phyloP scores from a whole-genome alignment of 64 coral and sea anemone species.

The Porites lutea region DNA sequence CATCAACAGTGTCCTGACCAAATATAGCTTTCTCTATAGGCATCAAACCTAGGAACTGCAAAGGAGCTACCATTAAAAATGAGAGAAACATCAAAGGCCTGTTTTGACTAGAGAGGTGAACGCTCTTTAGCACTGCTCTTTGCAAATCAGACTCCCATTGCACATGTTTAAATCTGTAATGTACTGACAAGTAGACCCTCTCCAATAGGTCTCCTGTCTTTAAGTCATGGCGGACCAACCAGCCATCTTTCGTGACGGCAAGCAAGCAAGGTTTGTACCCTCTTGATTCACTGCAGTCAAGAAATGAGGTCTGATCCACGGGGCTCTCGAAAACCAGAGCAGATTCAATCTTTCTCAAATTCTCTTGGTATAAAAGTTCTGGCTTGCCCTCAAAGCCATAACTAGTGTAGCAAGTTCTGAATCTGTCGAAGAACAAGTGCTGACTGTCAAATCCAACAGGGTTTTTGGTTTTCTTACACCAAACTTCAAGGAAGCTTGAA shows the following conservation, averaged over 20 bases:
- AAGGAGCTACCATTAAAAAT: conserved; percentile 79
- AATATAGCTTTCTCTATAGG: conserved; percentile 75
- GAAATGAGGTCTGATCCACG: conserved; percentile 74
- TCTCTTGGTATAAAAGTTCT: conserved; percentile 69
- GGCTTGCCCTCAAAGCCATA: conserved; percentile 66
- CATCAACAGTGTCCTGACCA: conserved; percentile 83
- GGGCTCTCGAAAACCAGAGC: conserved; percentile 88
- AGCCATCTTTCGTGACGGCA: conserved; percentile 73
- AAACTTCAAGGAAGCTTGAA: conserved; percentile 75
- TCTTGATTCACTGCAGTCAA: conserved; percentile 31
- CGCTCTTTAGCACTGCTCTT: conserved; percentile 83
- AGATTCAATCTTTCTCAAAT: conserved; percentile 81
- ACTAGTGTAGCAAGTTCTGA: conserved; percentile 72
- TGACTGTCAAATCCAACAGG: conserved; percentile 87
- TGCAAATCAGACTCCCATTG: conserved; percentile 89
- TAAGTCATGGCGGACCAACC: conserved; percentile 68
- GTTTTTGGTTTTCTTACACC: conserved; percentile 79
- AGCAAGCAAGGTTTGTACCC: conserved; percentile 67
- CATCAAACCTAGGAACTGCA: conserved; percentile 75
- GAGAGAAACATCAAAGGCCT: conserved; percentile 70
- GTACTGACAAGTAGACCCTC: conserved; percentile 68
- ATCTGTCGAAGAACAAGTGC: conserved; percentile 88
- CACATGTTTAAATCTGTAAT: conserved; percentile 86
- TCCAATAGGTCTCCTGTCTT: conserved; percentile 71
- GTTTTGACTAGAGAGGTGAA: conserved; percentile 39